Evolutionary conservation across 2,888 invertebrate genomes (phyloP).

Genomic region (Phengaris alcon): DNA sequence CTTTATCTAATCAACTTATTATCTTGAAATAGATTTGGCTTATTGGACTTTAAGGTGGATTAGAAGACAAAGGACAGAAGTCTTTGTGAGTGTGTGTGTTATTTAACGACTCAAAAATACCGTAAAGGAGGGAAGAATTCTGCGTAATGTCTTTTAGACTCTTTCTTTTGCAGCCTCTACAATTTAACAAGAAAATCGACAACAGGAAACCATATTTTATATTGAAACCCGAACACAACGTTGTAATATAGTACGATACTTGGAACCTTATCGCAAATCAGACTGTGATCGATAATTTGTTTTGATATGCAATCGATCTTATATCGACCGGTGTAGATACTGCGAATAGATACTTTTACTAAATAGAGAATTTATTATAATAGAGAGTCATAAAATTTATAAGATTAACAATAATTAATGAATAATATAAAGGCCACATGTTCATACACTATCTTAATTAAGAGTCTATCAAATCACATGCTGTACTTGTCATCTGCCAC

Average conservation of each 20-base stretch:
- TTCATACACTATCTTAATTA: no score
- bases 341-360: neutral
- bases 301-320: conserved; percentile 19
- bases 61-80: neutral
- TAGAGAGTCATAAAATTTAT: no score
- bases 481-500: no score
- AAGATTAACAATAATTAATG: no score
- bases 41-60: neutral
- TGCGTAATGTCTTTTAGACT: neutral
- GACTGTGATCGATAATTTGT: conserved; percentile 17
- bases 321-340: conserved; percentile 12
- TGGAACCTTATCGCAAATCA: conserved; percentile 10
- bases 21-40: neutral
- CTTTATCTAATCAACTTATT: conserved; percentile 3
- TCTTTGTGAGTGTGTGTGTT: no score
- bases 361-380: neutral
- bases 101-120: neutral
- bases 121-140: neutral
- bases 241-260: neutral
- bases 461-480: no score
- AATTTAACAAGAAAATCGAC: neutral
- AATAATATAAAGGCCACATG: no score
- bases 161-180: neutral
- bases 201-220: neutral
- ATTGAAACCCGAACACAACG: neutral